These are phyloP conservation scores for Cryptomyrus ogoouensis DNA, from an alignment of 2,113 vertebrate species.

Conservation along the genomic window DNA sequence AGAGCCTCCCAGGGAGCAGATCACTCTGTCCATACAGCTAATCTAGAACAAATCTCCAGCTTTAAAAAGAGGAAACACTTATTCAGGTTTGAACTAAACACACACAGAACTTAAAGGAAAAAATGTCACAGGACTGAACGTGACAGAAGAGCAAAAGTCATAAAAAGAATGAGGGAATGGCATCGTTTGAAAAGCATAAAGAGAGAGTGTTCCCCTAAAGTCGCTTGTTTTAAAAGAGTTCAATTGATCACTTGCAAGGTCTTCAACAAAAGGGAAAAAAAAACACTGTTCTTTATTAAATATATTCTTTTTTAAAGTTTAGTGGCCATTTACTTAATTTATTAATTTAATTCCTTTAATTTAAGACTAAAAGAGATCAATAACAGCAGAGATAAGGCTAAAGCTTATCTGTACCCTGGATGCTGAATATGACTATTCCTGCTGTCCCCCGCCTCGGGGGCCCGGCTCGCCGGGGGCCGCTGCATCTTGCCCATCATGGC, in stretches of 20 bases:
- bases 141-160: constrained; percentile 37
- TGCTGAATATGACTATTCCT: constrained; percentile 91
- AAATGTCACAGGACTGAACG: not conserved
- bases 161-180: constrained; percentile 34
- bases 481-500: constrained; percentile 90
- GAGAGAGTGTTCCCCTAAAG: constrained; percentile 39
- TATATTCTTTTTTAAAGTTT: constrained; percentile 55
- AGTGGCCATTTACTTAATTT: constrained; percentile 53
- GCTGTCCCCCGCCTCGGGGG: constrained; percentile 77
- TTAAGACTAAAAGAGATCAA: constrained; percentile 68
- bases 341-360: constrained; percentile 45
- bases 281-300: constrained; percentile 58
- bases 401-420: constrained; percentile 98
- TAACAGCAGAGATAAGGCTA: constrained; percentile 57
- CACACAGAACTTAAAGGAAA: not conserved
- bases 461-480: constrained; percentile 80
- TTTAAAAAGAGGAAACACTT: constrained; percentile 7
- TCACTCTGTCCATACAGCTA: constrained; percentile 10
- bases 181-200: constrained; percentile 19
- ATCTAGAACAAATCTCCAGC: constrained; percentile 38
- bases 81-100: not conserved
- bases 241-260: constrained; percentile 69
- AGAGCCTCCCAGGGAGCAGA: not conserved
- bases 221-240: constrained; percentile 36
- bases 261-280: constrained; percentile 36